Evolutionary conservation across 2,888 invertebrate species (phyloP).

Genomic region (Sinohyriopsis cumingii): DNA sequence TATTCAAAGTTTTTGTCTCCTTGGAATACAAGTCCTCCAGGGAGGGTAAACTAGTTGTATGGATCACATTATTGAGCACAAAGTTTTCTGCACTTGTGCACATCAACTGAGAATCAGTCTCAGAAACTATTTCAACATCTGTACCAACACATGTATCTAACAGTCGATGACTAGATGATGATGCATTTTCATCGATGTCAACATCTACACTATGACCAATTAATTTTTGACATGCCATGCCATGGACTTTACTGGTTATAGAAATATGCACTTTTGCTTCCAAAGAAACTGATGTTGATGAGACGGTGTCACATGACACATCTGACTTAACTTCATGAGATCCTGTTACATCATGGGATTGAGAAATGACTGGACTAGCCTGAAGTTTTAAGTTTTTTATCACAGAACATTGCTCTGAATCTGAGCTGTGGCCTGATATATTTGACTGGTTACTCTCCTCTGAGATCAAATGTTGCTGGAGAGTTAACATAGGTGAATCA

Average conservation of each 20-base stretch:
- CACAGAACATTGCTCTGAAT: constrained; percentile 55
- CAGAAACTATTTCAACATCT: too few species aligned
- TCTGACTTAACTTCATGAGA: too few species aligned
- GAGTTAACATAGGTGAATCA: background rate
- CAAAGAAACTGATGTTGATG: too few species aligned
- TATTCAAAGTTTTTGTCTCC: constrained; percentile 77
- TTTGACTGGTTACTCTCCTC: constrained; percentile 66
- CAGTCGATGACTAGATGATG: too few species aligned
- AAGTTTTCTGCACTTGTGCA: constrained; percentile 2
- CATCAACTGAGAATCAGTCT: background rate
- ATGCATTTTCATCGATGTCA: too few species aligned
- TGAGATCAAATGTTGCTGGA: constrained; percentile 27
- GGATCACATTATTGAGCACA: constrained; percentile 36
- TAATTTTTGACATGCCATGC: too few species aligned
- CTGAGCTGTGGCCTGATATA: constrained; percentile 53
- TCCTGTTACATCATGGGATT: constrained; percentile 11
- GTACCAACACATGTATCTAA: too few species aligned
- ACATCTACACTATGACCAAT: too few species aligned
- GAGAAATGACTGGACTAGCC: constrained; percentile 29
- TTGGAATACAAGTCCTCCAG: constrained; percentile 75
- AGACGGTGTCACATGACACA: too few species aligned
- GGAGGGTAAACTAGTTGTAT: constrained; percentile 34
- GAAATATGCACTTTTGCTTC: too few species aligned
- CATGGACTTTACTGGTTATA: too few species aligned
- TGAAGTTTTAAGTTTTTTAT: constrained; percentile 37